Conservation (phyloP, 2,797 vertebrate species). For the Enteromius fasciolatus region DNA sequence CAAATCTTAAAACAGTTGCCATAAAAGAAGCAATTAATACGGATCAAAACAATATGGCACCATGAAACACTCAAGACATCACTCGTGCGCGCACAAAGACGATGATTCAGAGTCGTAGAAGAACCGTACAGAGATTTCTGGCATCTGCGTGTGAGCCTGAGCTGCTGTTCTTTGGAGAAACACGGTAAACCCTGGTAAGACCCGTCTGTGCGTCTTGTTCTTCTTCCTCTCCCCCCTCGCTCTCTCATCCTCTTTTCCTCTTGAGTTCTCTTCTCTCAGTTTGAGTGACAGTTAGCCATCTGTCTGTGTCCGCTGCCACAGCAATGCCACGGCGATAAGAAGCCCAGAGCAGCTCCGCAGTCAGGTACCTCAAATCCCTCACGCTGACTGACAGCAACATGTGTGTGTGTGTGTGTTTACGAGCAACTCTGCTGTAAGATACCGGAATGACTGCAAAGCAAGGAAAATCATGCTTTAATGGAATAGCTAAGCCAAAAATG, state of each 20-base stretch:
- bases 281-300: constrained; percentile 64
- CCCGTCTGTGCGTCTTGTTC: constrained; percentile 33
- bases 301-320: constrained; percentile 59
- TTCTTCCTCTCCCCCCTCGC: constrained; percentile 51
- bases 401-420: constrained; percentile 39
- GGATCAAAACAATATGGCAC: constrained; percentile 2
- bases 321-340: constrained; percentile 51
- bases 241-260: constrained; percentile 50
- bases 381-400: constrained; percentile 56
- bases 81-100: constrained; percentile 24
- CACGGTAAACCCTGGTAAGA: constrained; percentile 38
- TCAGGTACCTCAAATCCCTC: constrained; percentile 48
- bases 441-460: constrained; percentile 6
- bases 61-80: constrained; percentile 15
- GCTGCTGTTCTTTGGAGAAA: constrained; percentile 39
- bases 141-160: constrained; percentile 35
- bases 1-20: constrained; percentile 31
- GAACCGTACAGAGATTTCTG: constrained; percentile 51
- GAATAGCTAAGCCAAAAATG: background rate
- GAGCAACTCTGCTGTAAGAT: constrained; percentile 38
- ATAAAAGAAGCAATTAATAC: constrained; percentile 70
- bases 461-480: background rate
- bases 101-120: background rate
- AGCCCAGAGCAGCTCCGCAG: constrained; percentile 55
- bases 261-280: constrained; percentile 53